Evolutionary conservation across 2,888 invertebrate species (phyloP), one percentile per base, ranked within the genome.

Genomic region (Siphonodentalium dalli): DNA sequence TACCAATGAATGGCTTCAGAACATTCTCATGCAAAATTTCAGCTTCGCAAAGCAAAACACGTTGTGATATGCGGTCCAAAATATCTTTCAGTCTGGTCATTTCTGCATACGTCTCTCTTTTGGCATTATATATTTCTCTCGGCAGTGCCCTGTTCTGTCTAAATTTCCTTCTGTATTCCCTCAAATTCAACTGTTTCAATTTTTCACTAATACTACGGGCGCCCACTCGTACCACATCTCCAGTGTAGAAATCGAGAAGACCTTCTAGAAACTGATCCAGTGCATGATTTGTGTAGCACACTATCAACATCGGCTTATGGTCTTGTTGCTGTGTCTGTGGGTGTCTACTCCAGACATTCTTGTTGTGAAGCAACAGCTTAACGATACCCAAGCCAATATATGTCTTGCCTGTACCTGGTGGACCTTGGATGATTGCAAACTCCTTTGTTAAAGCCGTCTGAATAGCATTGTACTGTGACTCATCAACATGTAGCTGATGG

Each of bases 381-480:
- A 89, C 87, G 20, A 93, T 87, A 85, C 89, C 88, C 27, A 90
- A 82, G 0, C 92, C 92, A 56, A 92, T 79, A 76, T 86, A 89
- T 0, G 92, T 92, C 84, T 92, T 93, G 0, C 92, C 93, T 0
- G 92, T 92, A 2, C 93, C 93, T 0, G 93, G 92, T 0, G 92
- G 92, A 0, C 93, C 79, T 63, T 80, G 79, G 21, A 80, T 79
- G 37, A 80, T 54, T 4, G 77, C 69, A 21, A 81, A 49, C 46
- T 79, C 75, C 47, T 75, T 73, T 2, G 74, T 74, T 1, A 81
- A 49, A 1, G 78, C 75, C 26, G 61, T 57, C 38, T 71, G 52
- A 8, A 80, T 47, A 1, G 81, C 80, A 11, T 67, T 52, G 34
- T 66, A 60, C 51, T 80, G 81, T 15, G 69, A 67, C 18, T 34